These are phyloP conservation scores for Oasisia sp. DNA, from an alignment of 2,888 invertebrate species.

Conservation along the genomic window DNA sequence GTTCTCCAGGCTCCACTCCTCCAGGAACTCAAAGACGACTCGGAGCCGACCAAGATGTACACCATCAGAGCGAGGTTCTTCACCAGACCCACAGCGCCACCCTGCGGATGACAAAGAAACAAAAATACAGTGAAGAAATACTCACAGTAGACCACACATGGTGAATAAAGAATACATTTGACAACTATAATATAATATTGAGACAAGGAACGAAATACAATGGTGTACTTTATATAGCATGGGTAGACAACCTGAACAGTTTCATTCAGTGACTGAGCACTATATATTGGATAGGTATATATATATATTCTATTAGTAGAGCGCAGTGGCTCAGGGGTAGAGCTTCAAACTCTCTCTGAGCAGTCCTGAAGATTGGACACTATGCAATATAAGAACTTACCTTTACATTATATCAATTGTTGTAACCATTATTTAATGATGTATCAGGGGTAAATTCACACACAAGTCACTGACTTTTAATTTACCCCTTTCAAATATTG, in stretches of 20 bases:
- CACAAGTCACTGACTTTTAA: too few relatives aligned
- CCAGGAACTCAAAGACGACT: too few relatives aligned
- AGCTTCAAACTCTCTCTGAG: too few relatives aligned
- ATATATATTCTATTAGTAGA: not conserved
- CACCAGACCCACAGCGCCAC: slow-evolving; percentile 81
- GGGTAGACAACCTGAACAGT: not conserved
- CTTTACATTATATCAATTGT: too few relatives aligned
- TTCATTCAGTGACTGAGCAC: not conserved
- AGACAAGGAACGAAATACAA: not conserved
- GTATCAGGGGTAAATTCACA: too few relatives aligned
- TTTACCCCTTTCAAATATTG: too few relatives aligned
- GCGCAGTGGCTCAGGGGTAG: not conserved
- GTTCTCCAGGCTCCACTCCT: too few relatives aligned
- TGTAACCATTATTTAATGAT: too few relatives aligned
- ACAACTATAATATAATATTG: not conserved
- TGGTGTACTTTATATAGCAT: not conserved
- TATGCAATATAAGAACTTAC: too few relatives aligned
- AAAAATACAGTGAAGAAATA: not conserved
- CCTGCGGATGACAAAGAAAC: slow-evolving; percentile 48
- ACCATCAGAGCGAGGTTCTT: slow-evolving; percentile 99
- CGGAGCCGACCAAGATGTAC: slow-evolving; percentile 98
- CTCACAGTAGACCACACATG: not conserved
- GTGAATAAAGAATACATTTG: not conserved
- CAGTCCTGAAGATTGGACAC: too few relatives aligned
- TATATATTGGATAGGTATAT: not conserved